Conservation (phyloP, 2,113 vertebrate species). For the Fulica atra region DNA sequence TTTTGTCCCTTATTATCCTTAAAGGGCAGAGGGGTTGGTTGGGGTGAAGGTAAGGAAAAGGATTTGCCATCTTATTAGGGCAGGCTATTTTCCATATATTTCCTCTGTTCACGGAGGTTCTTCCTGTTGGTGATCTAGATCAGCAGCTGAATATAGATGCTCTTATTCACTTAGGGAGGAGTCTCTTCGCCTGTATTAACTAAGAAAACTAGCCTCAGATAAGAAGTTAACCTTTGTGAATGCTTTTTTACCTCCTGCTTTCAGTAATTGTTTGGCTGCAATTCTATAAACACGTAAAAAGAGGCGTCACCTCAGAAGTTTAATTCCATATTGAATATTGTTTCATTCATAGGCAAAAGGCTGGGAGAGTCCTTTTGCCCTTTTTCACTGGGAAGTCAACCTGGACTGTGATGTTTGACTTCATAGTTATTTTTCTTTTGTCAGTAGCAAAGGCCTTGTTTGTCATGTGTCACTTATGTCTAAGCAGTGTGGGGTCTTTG, state of each 20-base stretch:
- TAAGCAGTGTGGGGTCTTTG: not conserved
- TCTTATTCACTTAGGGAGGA: not conserved
- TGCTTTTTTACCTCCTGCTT: not conserved
- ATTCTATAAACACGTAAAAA: not conserved
- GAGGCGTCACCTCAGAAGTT: not conserved
- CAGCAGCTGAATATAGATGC: constrained; percentile 31
- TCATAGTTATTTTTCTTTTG: not conserved
- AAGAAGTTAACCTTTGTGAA: not conserved
- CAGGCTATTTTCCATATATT: not conserved
- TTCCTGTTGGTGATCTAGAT: constrained; percentile 3
- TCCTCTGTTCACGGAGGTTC: not conserved
- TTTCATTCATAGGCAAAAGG: not conserved
- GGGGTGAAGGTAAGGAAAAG: not conserved
- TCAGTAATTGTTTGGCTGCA: not conserved
- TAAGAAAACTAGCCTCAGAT: not conserved
- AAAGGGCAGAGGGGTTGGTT: not conserved
- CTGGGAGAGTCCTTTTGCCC: not conserved
- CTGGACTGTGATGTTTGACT: not conserved
- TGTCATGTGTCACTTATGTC: not conserved
- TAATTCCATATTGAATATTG: not conserved
- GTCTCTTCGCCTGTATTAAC: not conserved
- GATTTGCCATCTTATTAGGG: not conserved
- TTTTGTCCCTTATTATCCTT: not conserved
- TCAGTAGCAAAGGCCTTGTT: not conserved
- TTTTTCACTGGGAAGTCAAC: not conserved